Conservation (phyloP, 2,113 vertebrate species). For the Nesogale talazaci region DNA sequence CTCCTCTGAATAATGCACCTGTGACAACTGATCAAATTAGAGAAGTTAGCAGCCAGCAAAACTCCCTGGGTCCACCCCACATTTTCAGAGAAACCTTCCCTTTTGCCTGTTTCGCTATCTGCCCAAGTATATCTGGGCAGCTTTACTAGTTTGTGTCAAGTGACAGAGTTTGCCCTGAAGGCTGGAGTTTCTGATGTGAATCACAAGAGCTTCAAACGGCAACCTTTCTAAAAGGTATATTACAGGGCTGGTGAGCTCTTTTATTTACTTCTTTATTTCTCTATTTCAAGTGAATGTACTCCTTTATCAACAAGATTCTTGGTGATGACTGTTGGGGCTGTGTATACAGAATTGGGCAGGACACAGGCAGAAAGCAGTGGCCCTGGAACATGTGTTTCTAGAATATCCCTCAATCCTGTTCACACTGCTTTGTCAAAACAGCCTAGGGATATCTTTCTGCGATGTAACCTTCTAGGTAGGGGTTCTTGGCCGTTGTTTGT, state of each 20-base stretch:
- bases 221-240: constrained; percentile 23
- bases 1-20: neutral
- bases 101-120: neutral
- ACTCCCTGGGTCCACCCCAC: neutral
- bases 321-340: neutral
- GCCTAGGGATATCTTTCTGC: constrained; percentile 16
- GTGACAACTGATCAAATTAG: constrained; percentile 5
- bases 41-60: neutral
- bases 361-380: neutral
- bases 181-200: neutral
- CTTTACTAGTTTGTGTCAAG: constrained; percentile 31
- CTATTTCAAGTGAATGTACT: neutral
- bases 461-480: neutral
- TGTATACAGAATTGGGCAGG: neutral
- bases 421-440: neutral
- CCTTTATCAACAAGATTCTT: neutral
- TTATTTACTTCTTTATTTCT: neutral
- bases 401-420: neutral
- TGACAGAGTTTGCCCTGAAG: constrained; percentile 21
- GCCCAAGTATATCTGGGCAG: neutral
- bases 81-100: neutral
- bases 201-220: neutral
- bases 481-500: neutral
- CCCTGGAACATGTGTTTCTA: neutral
- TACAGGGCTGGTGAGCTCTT: neutral